Conservation (phyloP, 2,113 vertebrate genomes). For the Paralichthys olivaceus region DNA sequence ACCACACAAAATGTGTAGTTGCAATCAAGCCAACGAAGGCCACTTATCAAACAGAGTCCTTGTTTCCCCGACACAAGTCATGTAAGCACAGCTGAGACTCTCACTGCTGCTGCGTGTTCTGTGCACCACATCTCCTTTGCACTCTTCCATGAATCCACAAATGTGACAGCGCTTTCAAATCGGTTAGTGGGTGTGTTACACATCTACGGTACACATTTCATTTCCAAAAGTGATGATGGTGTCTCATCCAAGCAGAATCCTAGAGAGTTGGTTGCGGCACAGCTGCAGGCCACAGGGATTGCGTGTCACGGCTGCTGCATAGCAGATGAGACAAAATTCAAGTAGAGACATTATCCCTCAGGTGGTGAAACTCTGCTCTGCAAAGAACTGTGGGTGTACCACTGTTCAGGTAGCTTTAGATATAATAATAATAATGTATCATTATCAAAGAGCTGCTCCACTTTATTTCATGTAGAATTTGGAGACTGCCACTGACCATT, state of each 20-base stretch:
- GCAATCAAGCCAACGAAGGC: not conserved
- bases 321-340: constrained; percentile 37
- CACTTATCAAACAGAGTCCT: not conserved
- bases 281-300: constrained; percentile 34
- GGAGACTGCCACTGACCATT: not conserved
- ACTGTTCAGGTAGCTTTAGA: not conserved
- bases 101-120: not conserved
- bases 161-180: not conserved
- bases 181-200: not conserved
- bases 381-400: not conserved
- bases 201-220: not conserved
- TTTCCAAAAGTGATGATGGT: constrained; percentile 5
- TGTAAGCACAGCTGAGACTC: constrained; percentile 4
- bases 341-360: constrained; percentile 34
- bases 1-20: not conserved
- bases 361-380: constrained; percentile 6
- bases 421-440: not conserved
- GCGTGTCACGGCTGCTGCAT: constrained; percentile 32
- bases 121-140: not conserved
- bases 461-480: not conserved
- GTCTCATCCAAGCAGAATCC: constrained; percentile 35
- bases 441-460: not conserved
- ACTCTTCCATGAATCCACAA: not conserved
- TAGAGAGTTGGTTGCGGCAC: constrained; percentile 9
- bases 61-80: constrained; percentile 1